Base-by-base conservation (phyloP, 2,797 vertebrate genomes). In the Anguilla obscura region DNA sequence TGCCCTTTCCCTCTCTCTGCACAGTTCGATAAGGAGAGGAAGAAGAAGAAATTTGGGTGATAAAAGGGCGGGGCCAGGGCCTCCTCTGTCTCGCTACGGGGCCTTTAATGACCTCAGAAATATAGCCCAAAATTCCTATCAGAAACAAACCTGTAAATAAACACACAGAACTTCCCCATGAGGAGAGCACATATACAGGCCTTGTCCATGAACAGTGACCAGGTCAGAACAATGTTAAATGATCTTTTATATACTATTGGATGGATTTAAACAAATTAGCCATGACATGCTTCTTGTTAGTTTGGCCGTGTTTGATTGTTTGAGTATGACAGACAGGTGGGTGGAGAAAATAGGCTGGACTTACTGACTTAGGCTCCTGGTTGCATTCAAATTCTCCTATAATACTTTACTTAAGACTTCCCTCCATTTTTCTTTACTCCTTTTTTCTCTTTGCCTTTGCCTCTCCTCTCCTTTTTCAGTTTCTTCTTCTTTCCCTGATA, bases 11-110 rank as follows among this genome's bases (percentile, higher is more conserved):
- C 87, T 91, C 89, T 91, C 88, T 74, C 21, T 14, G 79, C 27
- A 45, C 40, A 71, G 66, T 86, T 54, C 14, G 16, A 58, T 58
- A 58, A 58, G 9, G 91, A 91, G 91, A 91, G 89, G 74, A 45
- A 3, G 0, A 18, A 54, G 56, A 84, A 54, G 63, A 69, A 69
- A 52, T 14, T 56, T 5, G 40, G 36, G 79, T 90, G 90, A 92
- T 91, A 91, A 87, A 87, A 74, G 88, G 85, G 86, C 66, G 88
- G 89, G 91, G 87, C 85, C 54, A 76, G 58, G 36, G 16, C 74
- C 84, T 45, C 86, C 76, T 50, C 84, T 89, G 84, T 21, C 36
- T 54, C 69, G n/a, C 86, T 36, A 69, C 80, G 58, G 66, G 87
- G 36, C 58, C 69, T 12, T 30, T 33, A 45, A 83, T 87, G 60